Percentiles rank a stretch among this genome's conserved stretches.
Conservation (phyloP, 2,797 vertebrate species). For the Lepus oiostolus region DNA sequence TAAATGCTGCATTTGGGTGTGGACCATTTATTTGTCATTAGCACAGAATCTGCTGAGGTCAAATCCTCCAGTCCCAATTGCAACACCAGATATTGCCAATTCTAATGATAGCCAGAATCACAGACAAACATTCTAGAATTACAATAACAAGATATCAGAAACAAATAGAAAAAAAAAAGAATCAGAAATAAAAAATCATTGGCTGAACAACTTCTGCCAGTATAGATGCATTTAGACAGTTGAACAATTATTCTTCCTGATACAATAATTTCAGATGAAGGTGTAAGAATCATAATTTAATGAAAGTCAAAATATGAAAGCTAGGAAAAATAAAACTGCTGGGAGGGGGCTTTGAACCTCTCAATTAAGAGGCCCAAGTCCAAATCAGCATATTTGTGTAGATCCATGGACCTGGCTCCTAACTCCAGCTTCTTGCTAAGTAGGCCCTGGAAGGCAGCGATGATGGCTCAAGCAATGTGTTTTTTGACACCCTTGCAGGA, state of each 20-base stretch:
- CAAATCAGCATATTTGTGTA: too few species aligned
- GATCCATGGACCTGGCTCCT: too few species aligned
- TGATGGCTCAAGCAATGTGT: too few species aligned
- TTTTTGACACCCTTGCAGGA: too few species aligned
- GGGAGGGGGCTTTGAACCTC: too few species aligned
- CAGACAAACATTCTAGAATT: background rate
- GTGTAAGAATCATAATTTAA: background rate
- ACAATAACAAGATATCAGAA: background rate
- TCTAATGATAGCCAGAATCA: background rate
- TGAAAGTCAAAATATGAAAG: constrained; percentile 17
- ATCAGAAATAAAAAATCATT: constrained; percentile 20
- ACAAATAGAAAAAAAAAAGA: background rate
- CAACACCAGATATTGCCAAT: background rate
- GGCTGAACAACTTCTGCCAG: constrained; percentile 1
- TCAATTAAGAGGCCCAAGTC: too few species aligned
- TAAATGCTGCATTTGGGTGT: background rate
- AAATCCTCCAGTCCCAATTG: background rate
- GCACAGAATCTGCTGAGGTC: constrained; percentile 9
- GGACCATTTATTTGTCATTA: background rate
- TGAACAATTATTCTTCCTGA: background rate
- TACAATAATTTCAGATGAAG: background rate
- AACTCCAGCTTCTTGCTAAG: too few species aligned
- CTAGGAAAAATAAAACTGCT: background rate
- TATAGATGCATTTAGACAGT: background rate
- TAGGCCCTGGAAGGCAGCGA: too few species aligned